Evolutionary conservation across 2,888 invertebrate species (phyloP).

Genomic region (Cyclophora albipunctata): DNA sequence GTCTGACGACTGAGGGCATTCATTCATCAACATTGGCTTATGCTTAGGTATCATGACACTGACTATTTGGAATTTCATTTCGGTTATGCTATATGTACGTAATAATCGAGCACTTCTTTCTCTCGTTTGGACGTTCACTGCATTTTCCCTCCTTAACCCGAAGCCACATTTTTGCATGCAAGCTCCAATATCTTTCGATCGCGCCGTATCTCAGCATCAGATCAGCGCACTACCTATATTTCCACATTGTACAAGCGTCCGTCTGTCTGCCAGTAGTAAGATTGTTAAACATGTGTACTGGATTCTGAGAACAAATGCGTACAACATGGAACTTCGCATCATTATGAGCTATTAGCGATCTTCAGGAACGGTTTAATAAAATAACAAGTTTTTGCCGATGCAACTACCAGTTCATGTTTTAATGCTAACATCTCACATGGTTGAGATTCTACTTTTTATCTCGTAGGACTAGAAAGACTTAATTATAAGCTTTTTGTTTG

Average conservation of each 20-base stretch:
- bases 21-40: slow-evolving; percentile 13
- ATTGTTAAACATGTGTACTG: slow-evolving; percentile 25
- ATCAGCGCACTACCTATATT: slow-evolving; percentile 16
- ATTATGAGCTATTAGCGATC: slow-evolving; percentile 37
- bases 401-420: background rate
- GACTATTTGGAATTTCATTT: too few relatives aligned
- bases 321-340: slow-evolving; percentile 29
- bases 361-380: slow-evolving; percentile 22
- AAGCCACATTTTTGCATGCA: background rate
- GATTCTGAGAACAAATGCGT: slow-evolving; percentile 51
- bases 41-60: background rate
- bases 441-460: too few relatives aligned
- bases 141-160: too few relatives aligned
- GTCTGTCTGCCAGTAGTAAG: slow-evolving; percentile 35
- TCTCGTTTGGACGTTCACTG: too few relatives aligned
- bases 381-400: slow-evolving; percentile 14
- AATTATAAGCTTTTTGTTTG: too few relatives aligned
- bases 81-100: too few relatives aligned
- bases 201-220: slow-evolving; percentile 24
- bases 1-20: slow-evolving; percentile 23
- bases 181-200: slow-evolving; percentile 9
- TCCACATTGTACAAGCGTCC: slow-evolving; percentile 35
- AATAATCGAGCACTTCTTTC: too few relatives aligned
- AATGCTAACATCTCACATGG: too few relatives aligned
- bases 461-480: too few relatives aligned